These are phyloP conservation scores for Thamnophis sirtalis DNA, from an alignment of 2,113 vertebrate species.

Conservation along the genomic window DNA sequence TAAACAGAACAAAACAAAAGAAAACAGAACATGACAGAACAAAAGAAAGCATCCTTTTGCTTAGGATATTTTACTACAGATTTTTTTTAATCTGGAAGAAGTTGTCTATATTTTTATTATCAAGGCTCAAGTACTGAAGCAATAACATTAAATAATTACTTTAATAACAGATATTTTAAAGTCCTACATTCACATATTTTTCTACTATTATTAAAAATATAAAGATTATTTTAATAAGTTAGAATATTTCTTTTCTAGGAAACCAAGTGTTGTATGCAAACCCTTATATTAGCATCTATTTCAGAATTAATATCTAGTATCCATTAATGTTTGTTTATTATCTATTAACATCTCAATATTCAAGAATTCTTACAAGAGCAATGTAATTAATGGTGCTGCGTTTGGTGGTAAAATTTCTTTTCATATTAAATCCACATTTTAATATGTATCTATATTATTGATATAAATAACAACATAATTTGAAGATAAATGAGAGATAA, in stretches of 20 bases:
- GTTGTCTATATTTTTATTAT: background rate
- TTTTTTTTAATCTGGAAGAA: background rate
- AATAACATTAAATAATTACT: background rate
- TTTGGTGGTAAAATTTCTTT: background rate
- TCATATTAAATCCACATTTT: background rate
- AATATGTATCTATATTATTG: background rate
- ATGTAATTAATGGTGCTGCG: background rate
- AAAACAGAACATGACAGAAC: background rate
- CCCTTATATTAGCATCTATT: background rate
- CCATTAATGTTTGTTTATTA: background rate
- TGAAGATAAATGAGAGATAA: background rate
- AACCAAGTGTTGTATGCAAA: background rate
- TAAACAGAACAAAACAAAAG: background rate
- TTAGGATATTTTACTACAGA: background rate
- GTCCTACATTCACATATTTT: background rate
- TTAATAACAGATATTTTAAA: background rate
- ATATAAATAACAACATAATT: background rate
- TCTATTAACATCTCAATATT: background rate
- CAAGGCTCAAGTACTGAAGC: background rate
- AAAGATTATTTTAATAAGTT: conserved; percentile 4
- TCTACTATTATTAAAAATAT: background rate
- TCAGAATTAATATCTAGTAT: background rate
- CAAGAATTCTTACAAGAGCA: background rate
- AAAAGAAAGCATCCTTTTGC: background rate
- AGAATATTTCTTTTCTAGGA: background rate